phyloP scores from a whole-genome alignment of 2,797 vertebrate species.

The Euphonia xanthogaster region DNA sequence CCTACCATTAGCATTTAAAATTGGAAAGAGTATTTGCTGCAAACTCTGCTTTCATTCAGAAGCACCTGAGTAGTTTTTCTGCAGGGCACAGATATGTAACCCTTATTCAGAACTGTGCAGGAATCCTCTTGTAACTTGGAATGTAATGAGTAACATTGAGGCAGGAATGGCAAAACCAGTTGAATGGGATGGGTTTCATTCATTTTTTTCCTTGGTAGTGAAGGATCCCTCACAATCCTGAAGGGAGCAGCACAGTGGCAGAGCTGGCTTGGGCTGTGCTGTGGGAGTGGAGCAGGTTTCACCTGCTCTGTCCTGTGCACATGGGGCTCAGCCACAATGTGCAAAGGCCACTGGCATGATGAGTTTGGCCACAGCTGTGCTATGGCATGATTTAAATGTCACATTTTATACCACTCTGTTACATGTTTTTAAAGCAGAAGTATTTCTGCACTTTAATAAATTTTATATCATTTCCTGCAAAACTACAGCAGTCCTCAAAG shows the following conservation, averaged over 20 bases:
- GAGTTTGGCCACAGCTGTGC: not conserved
- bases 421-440: not conserved
- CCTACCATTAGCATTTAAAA: not conserved
- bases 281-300: not conserved
- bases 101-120: not conserved
- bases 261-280: not conserved
- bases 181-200: not conserved
- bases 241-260: not conserved
- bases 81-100: not conserved
- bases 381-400: not conserved
- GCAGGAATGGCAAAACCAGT: not conserved
- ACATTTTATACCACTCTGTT: not conserved
- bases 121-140: not conserved
- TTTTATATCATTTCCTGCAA: not conserved
- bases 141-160: not conserved
- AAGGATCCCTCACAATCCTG: not conserved
- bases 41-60: not conserved
- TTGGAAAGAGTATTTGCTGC: not conserved
- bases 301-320: not conserved
- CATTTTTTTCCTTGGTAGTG: not conserved
- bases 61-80: not conserved
- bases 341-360: not conserved
- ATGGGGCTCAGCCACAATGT: not conserved
- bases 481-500: not conserved
- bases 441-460: not conserved